Base-by-base conservation (phyloP, 2,113 vertebrate genomes). In the Hystrix cristata region DNA sequence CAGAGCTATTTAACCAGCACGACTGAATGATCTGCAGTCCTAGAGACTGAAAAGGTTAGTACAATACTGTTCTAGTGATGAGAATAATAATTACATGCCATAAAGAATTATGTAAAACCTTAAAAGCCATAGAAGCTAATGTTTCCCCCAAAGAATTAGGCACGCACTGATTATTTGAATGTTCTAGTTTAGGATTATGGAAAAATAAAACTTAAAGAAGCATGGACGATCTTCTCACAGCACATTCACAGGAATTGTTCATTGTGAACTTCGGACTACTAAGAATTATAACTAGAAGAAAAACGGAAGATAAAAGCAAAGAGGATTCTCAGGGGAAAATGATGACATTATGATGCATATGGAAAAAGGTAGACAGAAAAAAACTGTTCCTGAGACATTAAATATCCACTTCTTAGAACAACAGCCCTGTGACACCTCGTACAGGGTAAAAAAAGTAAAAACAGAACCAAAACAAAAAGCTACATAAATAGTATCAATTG, bases 71-170 rank as follows among this genome's bases (percentile, higher is more conserved):
- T 29, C 43, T 57, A 87, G 38, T 91, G 57, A 93, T 64, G 62
- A 95, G 84, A 96, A 76, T 90, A 95, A 96, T 93, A 83, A 95
- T 84, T 53, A 79, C 7, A 53, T 67, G n/a, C 8, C 34, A 69
- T 62, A 67, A 87, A 87, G 38, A 95, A 90, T 94, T 87, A 67
- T 34, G 23, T 87, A 86, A 85, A 94, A 48, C 29, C 51, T 65
- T 51, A 59, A 85, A 91, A 62, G 10, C 46, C 89, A 15, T 25
- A 64, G 65, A 96, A 98, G 69, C 86, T 84, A 89, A 90, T 90
- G 71, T 57, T 96, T 85, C 19, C 51, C 65, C 34, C 25, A 60
- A 92, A 86, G 27, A 72, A 65, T 95, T 82, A 93, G 86, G 48
- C 53, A 90, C 48, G 91, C 34, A 29, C 34, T 67, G 74, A 94